Evolutionary conservation across 53 echinoderm and acorn worm species (phyloP), one percentile per base, ranked within the genome.

Genomic region (Arbacia lixula): DNA sequence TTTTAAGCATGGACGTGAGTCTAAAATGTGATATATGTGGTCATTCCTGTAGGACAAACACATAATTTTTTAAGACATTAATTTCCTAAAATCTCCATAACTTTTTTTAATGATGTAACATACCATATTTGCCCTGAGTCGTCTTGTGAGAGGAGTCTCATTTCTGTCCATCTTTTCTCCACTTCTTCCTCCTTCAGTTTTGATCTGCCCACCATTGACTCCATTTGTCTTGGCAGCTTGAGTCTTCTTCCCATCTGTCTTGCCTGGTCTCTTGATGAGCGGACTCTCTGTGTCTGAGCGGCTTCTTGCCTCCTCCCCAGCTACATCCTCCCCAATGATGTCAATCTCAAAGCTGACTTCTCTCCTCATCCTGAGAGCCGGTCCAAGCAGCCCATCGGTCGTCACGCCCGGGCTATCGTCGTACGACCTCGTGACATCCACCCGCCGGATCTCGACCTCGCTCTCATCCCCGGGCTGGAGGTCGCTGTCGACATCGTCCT

Each of bases 311-410:
- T 12, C 26, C 12, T 16, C 50, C 22, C 76, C 83, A 49, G 19
- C 84, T 77, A 28, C 38, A 41, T 68, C 71, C 80, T 24, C 76
- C 49, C 31, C 88, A 14, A 87, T 37, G 4, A 87, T 86, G 40
- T 94, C 91, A 17, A 93, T 83, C 38, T 97, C 98, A 56, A 93
- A 97, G 55, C 93, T 97, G 57, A 97, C 94, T 71, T 97, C 98
- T 51, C 67, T 39, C 57, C 51, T 60, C 76, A 60, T 86, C 52
- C 66, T 34, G 30, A 73, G 37, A n/a, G 29, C 87, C 43, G 14
- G 20, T 28, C 72, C 71, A 21, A 21, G 8, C 12, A 31, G 14
- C 30, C 36, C n/a, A 64, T 36, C 53, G 27, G 27, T 24, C 14
- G 27, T 30, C 12, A 14, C 14, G 6, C 14, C 58, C 58, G 12